Evolutionary conservation across 2,888 invertebrate species (phyloP).

Genomic region (Phania funesta): DNA sequence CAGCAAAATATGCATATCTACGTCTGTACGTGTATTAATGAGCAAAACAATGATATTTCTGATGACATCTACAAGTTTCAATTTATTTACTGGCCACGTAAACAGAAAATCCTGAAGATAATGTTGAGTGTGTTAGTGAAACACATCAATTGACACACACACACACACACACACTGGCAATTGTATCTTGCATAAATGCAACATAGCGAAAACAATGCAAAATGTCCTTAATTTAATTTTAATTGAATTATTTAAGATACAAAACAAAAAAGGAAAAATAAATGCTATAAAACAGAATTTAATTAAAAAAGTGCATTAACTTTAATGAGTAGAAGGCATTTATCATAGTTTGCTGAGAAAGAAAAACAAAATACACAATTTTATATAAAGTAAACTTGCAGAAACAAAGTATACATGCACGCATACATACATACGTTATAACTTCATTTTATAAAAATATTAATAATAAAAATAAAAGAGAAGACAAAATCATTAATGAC

Average conservation of each 20-base stretch:
- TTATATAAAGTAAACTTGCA: slow-evolving; percentile 20
- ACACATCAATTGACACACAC: background rate
- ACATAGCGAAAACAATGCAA: slow-evolving; percentile 29
- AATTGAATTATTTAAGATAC: slow-evolving; percentile 50
- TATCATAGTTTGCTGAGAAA: slow-evolving; percentile 28
- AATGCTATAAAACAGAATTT: slow-evolving; percentile 47
- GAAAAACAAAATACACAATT: slow-evolving; percentile 5
- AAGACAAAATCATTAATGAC: slow-evolving; percentile 40
- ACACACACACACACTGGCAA: background rate
- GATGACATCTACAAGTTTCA: slow-evolving; percentile 24
- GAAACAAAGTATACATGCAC: slow-evolving; percentile 15
- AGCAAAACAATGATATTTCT: slow-evolving; percentile 32
- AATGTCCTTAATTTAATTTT: slow-evolving; percentile 50
- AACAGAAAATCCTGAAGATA: background rate
- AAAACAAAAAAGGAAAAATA: background rate
- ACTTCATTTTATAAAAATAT: slow-evolving; percentile 63
- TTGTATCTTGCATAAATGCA: slow-evolving; percentile 2
- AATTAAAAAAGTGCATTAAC: slow-evolving; percentile 62
- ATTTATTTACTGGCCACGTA: slow-evolving; percentile 8
- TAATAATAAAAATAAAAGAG: slow-evolving; percentile 48
- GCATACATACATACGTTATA: slow-evolving; percentile 44
- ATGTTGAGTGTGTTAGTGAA: background rate
- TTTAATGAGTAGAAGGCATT: slow-evolving; percentile 61
- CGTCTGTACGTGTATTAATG: background rate
- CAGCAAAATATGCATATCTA: background rate